Conservation (phyloP, 1,140 invertebrate genomes). For the Nasonia vitripennis region DNA sequence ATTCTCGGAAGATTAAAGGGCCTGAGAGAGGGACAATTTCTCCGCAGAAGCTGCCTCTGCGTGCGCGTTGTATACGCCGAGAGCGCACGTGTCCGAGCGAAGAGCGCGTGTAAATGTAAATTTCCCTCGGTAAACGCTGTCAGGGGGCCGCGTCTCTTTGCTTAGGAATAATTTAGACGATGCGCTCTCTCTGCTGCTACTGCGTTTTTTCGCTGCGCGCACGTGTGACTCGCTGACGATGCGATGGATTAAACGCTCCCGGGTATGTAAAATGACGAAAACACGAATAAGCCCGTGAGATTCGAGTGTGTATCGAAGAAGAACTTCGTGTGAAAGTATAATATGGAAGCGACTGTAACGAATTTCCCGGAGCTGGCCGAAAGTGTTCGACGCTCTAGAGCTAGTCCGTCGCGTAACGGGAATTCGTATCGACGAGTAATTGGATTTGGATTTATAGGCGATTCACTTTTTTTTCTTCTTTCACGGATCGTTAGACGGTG, state of each 20-base stretch:
- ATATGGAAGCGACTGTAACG: too few relatives aligned
- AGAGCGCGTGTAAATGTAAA: conserved; percentile 37
- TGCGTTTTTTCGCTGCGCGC: background rate
- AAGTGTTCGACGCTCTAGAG: background rate
- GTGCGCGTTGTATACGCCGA: too few relatives aligned
- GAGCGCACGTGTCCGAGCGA: too few relatives aligned
- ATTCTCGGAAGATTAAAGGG: conserved; percentile 48
- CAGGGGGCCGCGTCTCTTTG: background rate
- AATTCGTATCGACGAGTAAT: background rate
- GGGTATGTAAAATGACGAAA: too few relatives aligned
- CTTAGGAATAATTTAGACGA: conserved; percentile 33
- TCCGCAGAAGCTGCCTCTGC: background rate
- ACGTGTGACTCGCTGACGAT: too few relatives aligned
- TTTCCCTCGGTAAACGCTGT: conserved; percentile 5
- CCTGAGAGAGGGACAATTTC: background rate
- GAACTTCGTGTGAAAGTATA: too few relatives aligned
- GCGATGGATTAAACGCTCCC: too few relatives aligned
- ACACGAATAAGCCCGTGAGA: too few relatives aligned
- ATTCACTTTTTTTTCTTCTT: background rate
- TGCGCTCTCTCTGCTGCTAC: background rate
- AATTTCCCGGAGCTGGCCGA: background rate
- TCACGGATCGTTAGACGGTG: background rate
- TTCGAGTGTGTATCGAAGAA: too few relatives aligned
- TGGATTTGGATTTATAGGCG: background rate
- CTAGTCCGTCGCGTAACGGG: background rate